A percentile compares a stretch with the other conserved stretches of the same genome.
Conservation (phyloP, 2,888 invertebrate genomes). For the Apodemia mormo region DNA sequence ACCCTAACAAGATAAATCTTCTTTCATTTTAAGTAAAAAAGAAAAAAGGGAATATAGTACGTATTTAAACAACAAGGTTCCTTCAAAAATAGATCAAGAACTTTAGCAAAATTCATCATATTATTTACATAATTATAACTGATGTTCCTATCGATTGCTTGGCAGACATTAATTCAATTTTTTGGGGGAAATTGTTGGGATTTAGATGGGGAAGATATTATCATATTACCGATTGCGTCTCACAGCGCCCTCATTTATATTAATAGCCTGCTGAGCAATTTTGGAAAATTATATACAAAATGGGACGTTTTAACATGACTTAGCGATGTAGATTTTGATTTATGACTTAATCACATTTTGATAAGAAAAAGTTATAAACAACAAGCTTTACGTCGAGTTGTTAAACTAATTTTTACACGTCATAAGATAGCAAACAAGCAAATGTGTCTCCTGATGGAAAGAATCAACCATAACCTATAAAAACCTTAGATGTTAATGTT, state of each 20-base stretch:
- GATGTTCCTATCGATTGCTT: constrained; percentile 63
- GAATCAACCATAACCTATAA: too few relatives aligned
- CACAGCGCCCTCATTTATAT: constrained; percentile 55
- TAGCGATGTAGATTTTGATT: constrained; percentile 2
- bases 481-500: too few relatives aligned
- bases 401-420: too few relatives aligned
- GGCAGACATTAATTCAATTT: constrained; percentile 72
- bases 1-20: background rate
- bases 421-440: too few relatives aligned
- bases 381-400: too few relatives aligned
- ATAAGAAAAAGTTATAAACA: background rate
- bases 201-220: constrained; percentile 53
- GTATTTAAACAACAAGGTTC: background rate
- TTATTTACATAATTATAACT: constrained; percentile 53
- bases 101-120: constrained; percentile 4
- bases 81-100: background rate
- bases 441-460: too few relatives aligned
- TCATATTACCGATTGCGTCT: constrained; percentile 73
- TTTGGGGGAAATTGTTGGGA: constrained; percentile 52
- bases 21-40: too few relatives aligned
- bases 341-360: constrained; percentile 21
- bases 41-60: background rate
- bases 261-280: constrained; percentile 64
- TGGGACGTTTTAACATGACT: constrained; percentile 22
- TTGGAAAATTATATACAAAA: constrained; percentile 55